phyloP scores from a whole-genome alignment of 2,113 vertebrate genomes.

The mouse (Mus musculus) region DNA sequence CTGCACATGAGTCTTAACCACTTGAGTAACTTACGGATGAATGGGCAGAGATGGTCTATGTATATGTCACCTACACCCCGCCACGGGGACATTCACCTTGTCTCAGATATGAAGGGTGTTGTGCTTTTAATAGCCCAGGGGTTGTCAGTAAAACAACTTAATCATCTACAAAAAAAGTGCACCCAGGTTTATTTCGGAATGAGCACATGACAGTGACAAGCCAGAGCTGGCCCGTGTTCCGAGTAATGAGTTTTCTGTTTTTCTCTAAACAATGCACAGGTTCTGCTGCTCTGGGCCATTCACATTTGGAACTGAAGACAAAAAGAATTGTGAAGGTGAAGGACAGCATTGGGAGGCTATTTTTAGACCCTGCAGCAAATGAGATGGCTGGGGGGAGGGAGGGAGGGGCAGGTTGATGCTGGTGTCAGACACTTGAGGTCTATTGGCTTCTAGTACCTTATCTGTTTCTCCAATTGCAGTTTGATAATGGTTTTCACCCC shows the following conservation, averaged over 20 bases:
- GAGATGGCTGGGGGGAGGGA: neutral
- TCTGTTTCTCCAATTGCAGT: neutral
- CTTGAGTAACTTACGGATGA: neutral
- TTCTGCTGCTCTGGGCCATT: constrained; percentile 8
- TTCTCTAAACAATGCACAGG: constrained; percentile 19
- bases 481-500: neutral
- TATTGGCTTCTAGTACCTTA: neutral
- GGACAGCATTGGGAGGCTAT: constrained; percentile 10
- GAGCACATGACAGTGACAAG: neutral
- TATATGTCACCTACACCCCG: neutral
- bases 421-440: neutral
- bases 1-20: neutral
- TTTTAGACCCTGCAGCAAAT: constrained; percentile 54
- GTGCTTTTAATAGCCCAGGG: neutral
- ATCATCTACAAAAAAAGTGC: neutral
- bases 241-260: constrained; percentile 52
- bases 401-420: neutral
- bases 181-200: neutral
- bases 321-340: constrained; percentile 55
- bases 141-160: neutral
- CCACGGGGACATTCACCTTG: neutral
- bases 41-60: neutral
- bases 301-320: constrained; percentile 13
- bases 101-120: neutral
- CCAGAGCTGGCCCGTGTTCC: neutral